Conservation (phyloP, 2,113 vertebrate species). For the Limnothrissa miodon region DNA sequence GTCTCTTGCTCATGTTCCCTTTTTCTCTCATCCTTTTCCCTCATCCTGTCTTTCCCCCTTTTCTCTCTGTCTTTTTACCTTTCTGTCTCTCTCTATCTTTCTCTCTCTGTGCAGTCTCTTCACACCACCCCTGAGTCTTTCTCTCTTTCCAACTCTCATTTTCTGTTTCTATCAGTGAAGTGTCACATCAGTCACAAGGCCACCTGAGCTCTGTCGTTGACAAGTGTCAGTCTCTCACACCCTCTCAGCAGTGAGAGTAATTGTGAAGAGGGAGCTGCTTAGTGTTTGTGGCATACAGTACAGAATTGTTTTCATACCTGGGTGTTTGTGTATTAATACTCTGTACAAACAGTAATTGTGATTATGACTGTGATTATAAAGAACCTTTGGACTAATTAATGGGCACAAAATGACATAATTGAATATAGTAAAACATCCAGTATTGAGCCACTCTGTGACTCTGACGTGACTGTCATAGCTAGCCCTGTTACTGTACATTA, state of each 20-base stretch:
- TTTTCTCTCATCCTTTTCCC: not conserved
- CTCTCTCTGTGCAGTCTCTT: not conserved
- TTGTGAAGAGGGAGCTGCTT: not conserved
- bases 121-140: not conserved
- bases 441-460: not conserved
- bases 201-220: not conserved
- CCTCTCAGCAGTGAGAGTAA: not conserved
- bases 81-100: not conserved
- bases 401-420: not conserved
- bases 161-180: not conserved
- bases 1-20: not conserved
- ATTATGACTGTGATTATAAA: too few species aligned
- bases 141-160: not conserved
- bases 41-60: too few species aligned
- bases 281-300: not conserved
- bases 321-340: not conserved
- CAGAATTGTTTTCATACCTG: not conserved
- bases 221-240: not conserved
- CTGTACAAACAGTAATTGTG: not conserved
- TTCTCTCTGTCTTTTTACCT: too few species aligned
- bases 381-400: not conserved
- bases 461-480: not conserved
- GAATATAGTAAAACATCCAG: not conserved
- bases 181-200: slow-evolving; percentile 8
- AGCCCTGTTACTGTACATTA: not conserved